Evolutionary conservation across 2,797 vertebrate genomes (phyloP), one percentile per base, ranked within the genome.

Genomic region (Phalloptychus januarius): DNA sequence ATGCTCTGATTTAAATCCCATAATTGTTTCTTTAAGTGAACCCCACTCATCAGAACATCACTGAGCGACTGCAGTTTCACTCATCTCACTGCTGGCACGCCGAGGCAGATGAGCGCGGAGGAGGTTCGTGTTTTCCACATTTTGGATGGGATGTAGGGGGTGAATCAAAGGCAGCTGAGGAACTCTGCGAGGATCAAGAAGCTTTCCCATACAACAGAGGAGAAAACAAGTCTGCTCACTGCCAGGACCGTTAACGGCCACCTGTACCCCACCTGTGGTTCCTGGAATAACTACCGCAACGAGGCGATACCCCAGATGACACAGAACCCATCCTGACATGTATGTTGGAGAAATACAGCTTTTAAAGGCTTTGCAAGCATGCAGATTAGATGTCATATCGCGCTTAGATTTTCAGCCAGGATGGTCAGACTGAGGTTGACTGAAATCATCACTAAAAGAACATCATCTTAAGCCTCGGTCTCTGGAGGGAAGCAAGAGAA

Each of bases 381-480:
- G 38, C n/a, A 58, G 54, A 76, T 63, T 4, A 73, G n/a, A 31
- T 31, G 52, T 58, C 23, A 44, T 36, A 46, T 71, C 67, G 61
- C 11, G 0, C 5, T 1, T 38, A 76, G 78, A 85, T 71, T 72
- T 82, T 71, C 77, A 31, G 72, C 86, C 78, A 28, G 70, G 18
- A 86, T 70, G 81, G 84, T 90, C 86, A 87, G 74, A 89, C 44
- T 85, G 87, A 80, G 88, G 89, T 82, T 85, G 87, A 85, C 76
- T 89, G 82, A 92, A 93, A 92, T 92, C 86, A 89, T 91, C 85
- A 89, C 91, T 87, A 86, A 89, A 92, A 91, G 86, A 89, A 79
- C 86, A 88, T 89, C 89, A 87, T 92, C 88, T 92, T 89, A 91
- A 91, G 89, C 87, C 83, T 81, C 58, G 74, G 74, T 92, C 91